These are phyloP conservation scores for Andrena hattorfiana DNA, from an alignment of 2,888 invertebrate species.

Conservation along the genomic window DNA sequence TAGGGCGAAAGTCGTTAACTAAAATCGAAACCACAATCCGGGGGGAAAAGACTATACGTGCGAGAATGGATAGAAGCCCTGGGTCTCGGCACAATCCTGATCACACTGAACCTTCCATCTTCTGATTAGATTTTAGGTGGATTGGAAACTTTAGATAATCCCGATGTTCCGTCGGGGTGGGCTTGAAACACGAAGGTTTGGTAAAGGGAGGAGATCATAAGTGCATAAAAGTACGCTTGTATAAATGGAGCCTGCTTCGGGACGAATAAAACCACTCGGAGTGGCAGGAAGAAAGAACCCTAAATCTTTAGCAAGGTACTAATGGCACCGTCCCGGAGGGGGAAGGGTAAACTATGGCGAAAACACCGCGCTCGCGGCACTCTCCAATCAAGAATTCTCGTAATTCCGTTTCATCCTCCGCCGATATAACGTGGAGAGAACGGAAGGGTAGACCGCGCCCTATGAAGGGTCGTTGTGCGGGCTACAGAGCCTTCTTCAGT, in stretches of 20 bases:
- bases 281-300: neutral
- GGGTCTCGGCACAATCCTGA: slow-evolving; percentile 5
- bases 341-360: slow-evolving; percentile 35
- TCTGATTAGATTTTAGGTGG: slow-evolving; percentile 6
- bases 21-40: slow-evolving; percentile 20
- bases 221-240: neutral
- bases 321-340: slow-evolving; percentile 38
- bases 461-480: slow-evolving; percentile 58
- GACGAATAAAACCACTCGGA: neutral
- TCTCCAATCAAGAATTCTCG: slow-evolving; percentile 57
- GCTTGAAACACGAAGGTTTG: neutral
- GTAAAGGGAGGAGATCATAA: neutral
- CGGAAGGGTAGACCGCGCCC: slow-evolving; percentile 55
- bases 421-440: slow-evolving; percentile 61
- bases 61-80: neutral
- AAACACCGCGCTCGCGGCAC: slow-evolving; percentile 36
- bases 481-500: slow-evolving; percentile 71
- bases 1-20: slow-evolving; percentile 50
- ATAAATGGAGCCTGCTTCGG: neutral
- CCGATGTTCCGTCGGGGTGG: neutral
- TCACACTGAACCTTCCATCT: neutral
- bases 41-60: slow-evolving; percentile 11
- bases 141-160: slow-evolving; percentile 2
- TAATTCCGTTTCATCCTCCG: slow-evolving; percentile 63
- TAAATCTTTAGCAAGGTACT: neutral